A percentile compares a stretch with the other conserved stretches of the same genome.
These are phyloP conservation scores for Nymphicus hollandicus DNA, from an alignment of 2,113 vertebrate species.

Conservation along the genomic window DNA sequence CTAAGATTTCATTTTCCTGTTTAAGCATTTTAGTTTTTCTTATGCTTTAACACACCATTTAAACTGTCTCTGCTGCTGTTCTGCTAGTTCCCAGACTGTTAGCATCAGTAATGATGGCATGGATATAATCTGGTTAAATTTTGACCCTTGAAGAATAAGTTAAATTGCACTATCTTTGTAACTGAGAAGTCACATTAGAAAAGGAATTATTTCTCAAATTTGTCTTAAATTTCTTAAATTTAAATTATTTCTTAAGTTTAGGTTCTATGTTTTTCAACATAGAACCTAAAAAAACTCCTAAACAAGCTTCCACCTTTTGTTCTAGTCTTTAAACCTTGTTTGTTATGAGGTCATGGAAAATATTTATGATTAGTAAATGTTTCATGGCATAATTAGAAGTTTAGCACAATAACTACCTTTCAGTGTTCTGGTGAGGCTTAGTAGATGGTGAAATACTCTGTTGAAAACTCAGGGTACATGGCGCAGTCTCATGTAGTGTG, in stretches of 20 bases:
- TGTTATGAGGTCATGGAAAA: not conserved
- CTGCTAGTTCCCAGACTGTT: not conserved
- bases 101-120: not conserved
- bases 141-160: not conserved
- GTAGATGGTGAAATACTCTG: not conserved
- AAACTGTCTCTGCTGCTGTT: not conserved
- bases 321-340: not conserved
- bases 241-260: not conserved
- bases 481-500: fast-evolving
- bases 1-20: not conserved
- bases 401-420: not conserved
- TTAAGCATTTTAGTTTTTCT: not conserved
- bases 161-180: not conserved
- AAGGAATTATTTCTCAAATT: not conserved
- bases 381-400: not conserved
- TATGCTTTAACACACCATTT: fast-evolving
- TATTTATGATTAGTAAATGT: not conserved
- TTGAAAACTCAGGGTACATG: not conserved
- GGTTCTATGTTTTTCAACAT: not conserved
- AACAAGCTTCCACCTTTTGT: not conserved
- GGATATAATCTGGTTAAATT: not conserved
- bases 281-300: not conserved
- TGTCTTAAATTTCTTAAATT: not conserved
- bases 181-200: not conserved
- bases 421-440: not conserved